Evolutionary conservation across 92 coral and sea anemone genomes (phyloP).

Genomic region (Nematostella vectensis): DNA sequence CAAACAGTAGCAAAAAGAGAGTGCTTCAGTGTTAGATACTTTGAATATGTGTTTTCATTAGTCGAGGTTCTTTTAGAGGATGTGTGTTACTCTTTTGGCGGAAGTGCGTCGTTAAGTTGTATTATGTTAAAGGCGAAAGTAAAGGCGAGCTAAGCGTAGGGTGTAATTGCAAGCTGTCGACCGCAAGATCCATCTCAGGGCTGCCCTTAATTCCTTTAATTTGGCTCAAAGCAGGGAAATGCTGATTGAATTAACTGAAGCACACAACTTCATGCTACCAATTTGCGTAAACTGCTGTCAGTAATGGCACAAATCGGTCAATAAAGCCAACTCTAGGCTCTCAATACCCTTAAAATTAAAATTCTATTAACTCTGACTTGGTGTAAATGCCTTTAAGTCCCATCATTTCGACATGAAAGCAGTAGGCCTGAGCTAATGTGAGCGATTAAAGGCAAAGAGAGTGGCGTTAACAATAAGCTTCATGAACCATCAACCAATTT

Average conservation of each 20-base stretch:
- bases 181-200: slow-evolving; percentile 23
- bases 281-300: slow-evolving; percentile 14
- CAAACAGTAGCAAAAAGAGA: no score
- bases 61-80: no score
- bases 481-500: background rate
- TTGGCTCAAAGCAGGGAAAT: slow-evolving; percentile 6
- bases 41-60: no score
- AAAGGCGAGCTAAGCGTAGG: background rate
- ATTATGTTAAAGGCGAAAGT: background rate
- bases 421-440: slow-evolving; percentile 8
- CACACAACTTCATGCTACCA: slow-evolving; percentile 29
- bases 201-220: slow-evolving; percentile 13
- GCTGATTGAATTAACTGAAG: slow-evolving; percentile 24
- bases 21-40: no score
- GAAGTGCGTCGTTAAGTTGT: background rate
- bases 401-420: slow-evolving; percentile 32
- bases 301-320: slow-evolving; percentile 15
- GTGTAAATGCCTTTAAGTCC: slow-evolving; percentile 43
- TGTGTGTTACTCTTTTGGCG: background rate
- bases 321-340: slow-evolving; percentile 12
- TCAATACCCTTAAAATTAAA: slow-evolving; percentile 58
- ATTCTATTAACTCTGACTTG: slow-evolving; percentile 68
- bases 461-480: background rate
- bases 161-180: slow-evolving; percentile 13
- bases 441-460: background rate